These are phyloP conservation scores for Acanthopagrus latus DNA, from an alignment of 2,797 vertebrate species.

Conservation along the genomic window DNA sequence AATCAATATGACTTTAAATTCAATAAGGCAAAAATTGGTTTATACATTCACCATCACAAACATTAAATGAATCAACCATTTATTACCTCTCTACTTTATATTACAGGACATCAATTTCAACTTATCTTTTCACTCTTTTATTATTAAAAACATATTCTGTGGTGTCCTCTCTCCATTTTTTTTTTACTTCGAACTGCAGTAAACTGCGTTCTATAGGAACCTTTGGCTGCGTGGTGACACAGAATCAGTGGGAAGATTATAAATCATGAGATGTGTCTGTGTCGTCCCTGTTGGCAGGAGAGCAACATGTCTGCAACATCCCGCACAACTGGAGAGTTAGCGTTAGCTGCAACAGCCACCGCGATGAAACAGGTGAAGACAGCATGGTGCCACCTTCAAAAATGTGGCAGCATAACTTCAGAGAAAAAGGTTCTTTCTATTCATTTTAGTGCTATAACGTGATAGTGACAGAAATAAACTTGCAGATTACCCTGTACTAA, in stretches of 20 bases:
- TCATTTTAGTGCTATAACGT: background rate
- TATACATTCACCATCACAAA: too few species aligned
- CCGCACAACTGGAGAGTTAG: background rate
- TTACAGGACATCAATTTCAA: background rate
- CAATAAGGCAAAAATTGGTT: background rate
- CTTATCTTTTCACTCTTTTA: background rate
- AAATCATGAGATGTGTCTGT: conserved; percentile 19
- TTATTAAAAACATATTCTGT: background rate
- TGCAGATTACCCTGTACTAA: background rate
- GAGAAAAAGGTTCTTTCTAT: background rate
- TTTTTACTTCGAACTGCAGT: conserved; percentile 6
- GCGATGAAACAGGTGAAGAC: background rate
- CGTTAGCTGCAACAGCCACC: conserved; percentile 4
- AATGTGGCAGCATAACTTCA: background rate
- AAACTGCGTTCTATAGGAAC: conserved; percentile 6
- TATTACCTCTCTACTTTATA: background rate
- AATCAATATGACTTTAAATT: background rate
- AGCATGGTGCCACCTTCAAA: background rate
- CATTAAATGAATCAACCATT: background rate
- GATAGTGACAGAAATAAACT: background rate
- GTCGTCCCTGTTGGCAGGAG: conserved; percentile 10
- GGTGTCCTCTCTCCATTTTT: background rate
- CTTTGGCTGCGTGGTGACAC: conserved; percentile 1
- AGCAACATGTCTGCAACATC: conserved; percentile 6
- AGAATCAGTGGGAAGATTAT: conserved; percentile 3